Percentiles rank a stretch among this genome's conserved stretches.
These are phyloP conservation scores for Brachionus sp. DNA, from an alignment of 1,140 invertebrate genomes.

Conservation along the genomic window DNA sequence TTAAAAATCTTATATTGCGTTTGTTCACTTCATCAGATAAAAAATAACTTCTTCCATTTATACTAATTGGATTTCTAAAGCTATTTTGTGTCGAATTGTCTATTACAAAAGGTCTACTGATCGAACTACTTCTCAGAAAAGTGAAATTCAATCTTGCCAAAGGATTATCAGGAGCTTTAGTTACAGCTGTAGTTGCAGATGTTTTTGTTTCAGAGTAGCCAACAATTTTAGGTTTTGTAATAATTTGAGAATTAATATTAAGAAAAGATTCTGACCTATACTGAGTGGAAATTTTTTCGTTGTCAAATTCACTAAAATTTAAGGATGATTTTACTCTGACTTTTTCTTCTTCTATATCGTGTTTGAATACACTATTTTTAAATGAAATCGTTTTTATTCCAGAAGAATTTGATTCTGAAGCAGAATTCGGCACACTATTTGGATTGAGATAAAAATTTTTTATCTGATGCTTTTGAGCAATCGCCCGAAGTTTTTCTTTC, in stretches of 20 bases:
- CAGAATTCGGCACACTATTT: background rate
- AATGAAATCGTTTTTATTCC: background rate
- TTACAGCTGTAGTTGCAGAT: background rate
- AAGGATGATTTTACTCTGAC: background rate
- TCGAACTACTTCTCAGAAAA: background rate
- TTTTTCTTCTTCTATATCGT: background rate
- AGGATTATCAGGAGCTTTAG: background rate
- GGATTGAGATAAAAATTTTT: conserved; percentile 20
- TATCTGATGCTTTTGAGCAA: conserved; percentile 29
- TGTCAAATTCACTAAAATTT: background rate
- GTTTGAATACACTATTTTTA: conserved; percentile 19
- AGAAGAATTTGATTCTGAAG: background rate
- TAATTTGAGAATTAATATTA: background rate
- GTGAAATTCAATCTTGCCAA: conserved; percentile 4
- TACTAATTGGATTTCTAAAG: conserved; percentile 33
- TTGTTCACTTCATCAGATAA: background rate
- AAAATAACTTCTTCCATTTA: conserved; percentile 22
- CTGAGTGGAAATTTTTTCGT: background rate
- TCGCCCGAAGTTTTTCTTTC: conserved; percentile 16
- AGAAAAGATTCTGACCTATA: conserved; percentile 9
- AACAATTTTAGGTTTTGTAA: background rate
- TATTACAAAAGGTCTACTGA: background rate
- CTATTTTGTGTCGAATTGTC: conserved; percentile 20
- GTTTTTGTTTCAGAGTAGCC: background rate
- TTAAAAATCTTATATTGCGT: background rate